A percentile compares a stretch with the other conserved stretches of the same genome.
phyloP scores from a whole-genome alignment of 1,140 invertebrate genomes.

The Octopus bimaculoides region DNA sequence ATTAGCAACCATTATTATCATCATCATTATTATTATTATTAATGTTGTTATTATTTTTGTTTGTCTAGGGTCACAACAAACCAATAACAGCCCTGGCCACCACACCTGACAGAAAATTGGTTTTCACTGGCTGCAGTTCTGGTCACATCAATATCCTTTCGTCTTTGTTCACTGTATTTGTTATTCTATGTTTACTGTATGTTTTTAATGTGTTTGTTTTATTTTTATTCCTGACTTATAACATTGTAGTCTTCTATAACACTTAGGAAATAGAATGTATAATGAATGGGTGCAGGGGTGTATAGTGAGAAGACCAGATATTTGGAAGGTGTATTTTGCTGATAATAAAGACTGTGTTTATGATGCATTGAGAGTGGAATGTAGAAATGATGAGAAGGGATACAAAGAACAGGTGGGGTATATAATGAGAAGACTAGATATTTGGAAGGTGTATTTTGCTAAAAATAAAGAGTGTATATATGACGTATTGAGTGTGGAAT shows the following conservation, averaged over 20 bases:
- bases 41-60: slow-evolving; percentile 16
- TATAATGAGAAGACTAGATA: neutral
- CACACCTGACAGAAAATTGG: slow-evolving; percentile 70
- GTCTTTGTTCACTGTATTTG: no score
- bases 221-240: neutral
- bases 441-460: neutral
- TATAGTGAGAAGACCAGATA: neutral
- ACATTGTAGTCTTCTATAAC: neutral
- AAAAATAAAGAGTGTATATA: no score
- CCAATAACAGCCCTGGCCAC: slow-evolving; percentile 91
- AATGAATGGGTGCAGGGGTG: neutral
- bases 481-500: no score
- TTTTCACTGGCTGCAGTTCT: slow-evolving; percentile 93
- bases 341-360: neutral
- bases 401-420: no score
- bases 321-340: neutral
- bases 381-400: no score
- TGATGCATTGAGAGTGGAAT: no score
- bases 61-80: slow-evolving; percentile 88
- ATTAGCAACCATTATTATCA: no score
- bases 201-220: neutral
- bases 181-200: no score
- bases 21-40: neutral
- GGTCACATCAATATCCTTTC: slow-evolving; percentile 68
- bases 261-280: neutral